Percentiles rank a stretch among this genome's conserved stretches.
phyloP scores from a whole-genome alignment of 35 echinoderm and acorn worm species.

The Ptychodera flava region DNA sequence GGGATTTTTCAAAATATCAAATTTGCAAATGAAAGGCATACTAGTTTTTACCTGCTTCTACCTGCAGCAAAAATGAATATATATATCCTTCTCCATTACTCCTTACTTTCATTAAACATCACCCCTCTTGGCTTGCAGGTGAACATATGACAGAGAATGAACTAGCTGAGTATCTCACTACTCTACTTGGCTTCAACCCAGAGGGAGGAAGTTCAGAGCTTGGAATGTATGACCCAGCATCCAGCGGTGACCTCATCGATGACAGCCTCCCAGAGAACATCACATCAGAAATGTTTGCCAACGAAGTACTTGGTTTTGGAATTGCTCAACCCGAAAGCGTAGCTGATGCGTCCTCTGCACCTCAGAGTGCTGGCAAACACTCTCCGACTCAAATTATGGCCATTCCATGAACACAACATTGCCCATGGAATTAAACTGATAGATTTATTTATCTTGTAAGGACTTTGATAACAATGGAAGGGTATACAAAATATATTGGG shows the following conservation, averaged over 20 bases:
- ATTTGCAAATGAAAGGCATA: too few relatives aligned
- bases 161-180: slow-evolving; percentile 92
- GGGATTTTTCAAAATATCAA: too few relatives aligned
- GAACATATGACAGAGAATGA: slow-evolving; percentile 91
- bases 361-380: neutral
- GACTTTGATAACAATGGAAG: too few relatives aligned
- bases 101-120: neutral
- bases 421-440: neutral
- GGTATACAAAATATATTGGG: too few relatives aligned
- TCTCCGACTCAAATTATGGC: neutral
- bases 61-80: too few relatives aligned
- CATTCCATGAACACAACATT: neutral
- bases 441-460: too few relatives aligned
- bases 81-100: too few relatives aligned
- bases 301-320: slow-evolving; percentile 87
- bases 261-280: slow-evolving; percentile 78
- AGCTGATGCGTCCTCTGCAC: too few relatives aligned
- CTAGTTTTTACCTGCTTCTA: too few relatives aligned
- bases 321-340: neutral
- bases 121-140: slow-evolving; percentile 25
- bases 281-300: slow-evolving; percentile 75
- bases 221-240: slow-evolving; percentile 56
- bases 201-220: slow-evolving; percentile 97
- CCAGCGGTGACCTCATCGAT: slow-evolving; percentile 62
- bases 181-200: slow-evolving; percentile 85